These are phyloP conservation scores for Ondatra zibethicus DNA, from an alignment of 2,113 vertebrate species.

Conservation along the genomic window DNA sequence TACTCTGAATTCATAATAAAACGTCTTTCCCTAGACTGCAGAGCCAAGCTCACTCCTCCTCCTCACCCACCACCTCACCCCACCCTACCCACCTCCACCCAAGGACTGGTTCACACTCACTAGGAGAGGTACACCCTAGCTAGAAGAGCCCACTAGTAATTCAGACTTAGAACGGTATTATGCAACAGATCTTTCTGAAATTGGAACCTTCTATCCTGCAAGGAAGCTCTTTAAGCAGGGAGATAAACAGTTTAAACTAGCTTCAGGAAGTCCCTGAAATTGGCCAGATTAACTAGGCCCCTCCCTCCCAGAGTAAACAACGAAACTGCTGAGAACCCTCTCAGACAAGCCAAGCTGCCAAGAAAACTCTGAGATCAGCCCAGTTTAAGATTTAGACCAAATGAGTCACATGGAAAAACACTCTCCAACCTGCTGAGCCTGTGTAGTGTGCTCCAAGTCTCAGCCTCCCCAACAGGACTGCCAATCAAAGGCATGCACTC, in stretches of 20 bases:
- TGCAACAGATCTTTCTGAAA: not conserved
- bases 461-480: no score
- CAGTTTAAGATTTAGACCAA: not conserved
- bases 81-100: not conserved
- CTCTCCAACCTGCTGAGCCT: not conserved
- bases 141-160: not conserved
- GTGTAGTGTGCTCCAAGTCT: not conserved
- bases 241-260: not conserved
- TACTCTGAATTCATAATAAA: rapidly evolving
- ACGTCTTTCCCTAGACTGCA: not conserved
- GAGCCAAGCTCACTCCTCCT: rapidly evolving
- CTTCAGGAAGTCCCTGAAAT: not conserved
- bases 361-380: not conserved
- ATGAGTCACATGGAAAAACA: not conserved
- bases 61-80: not conserved
- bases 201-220: not conserved
- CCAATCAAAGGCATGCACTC: not conserved
- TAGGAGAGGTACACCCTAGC: not conserved
- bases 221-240: not conserved
- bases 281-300: not conserved
- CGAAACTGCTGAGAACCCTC: not conserved
- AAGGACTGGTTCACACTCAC: not conserved
- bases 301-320: not conserved
- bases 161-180: not conserved
- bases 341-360: not conserved